These are phyloP conservation scores for Phrynocephalus versicolor DNA, from an alignment of 2,113 vertebrate species.

Conservation along the genomic window DNA sequence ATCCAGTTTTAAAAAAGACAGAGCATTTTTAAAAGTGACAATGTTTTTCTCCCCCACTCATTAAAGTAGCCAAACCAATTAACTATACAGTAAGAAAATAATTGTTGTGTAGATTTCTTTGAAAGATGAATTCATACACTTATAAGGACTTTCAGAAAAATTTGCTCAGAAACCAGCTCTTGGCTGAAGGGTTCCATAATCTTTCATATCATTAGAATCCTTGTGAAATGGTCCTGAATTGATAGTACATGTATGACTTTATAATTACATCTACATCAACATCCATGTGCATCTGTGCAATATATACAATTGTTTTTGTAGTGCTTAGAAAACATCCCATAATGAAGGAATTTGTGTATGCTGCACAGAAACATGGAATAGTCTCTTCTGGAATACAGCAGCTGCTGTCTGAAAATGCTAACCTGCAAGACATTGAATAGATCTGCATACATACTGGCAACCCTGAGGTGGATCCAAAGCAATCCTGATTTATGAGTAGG, in stretches of 20 bases:
- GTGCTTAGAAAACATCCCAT: not conserved
- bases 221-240: not conserved
- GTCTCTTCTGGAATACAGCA: not conserved
- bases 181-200: not conserved
- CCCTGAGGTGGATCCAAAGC: not conserved
- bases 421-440: not conserved
- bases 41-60: not conserved
- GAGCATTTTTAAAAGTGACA: not conserved
- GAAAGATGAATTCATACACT: not conserved
- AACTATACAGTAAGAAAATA: not conserved
- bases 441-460: rapidly evolving
- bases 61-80: no score
- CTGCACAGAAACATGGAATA: not conserved
- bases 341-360: not conserved
- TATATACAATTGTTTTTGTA: not conserved
- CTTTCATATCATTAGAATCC: not conserved
- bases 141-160: not conserved
- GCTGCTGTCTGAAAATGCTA: rapidly evolving
- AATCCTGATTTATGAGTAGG: not conserved
- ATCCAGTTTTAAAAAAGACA: not conserved
- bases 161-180: not conserved
- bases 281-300: not conserved
- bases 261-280: no score
- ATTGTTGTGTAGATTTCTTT: not conserved
- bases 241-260: not conserved